These are phyloP conservation scores for Mechanitis messenoides DNA, from an alignment of 2,888 invertebrate genomes.

Conservation along the genomic window DNA sequence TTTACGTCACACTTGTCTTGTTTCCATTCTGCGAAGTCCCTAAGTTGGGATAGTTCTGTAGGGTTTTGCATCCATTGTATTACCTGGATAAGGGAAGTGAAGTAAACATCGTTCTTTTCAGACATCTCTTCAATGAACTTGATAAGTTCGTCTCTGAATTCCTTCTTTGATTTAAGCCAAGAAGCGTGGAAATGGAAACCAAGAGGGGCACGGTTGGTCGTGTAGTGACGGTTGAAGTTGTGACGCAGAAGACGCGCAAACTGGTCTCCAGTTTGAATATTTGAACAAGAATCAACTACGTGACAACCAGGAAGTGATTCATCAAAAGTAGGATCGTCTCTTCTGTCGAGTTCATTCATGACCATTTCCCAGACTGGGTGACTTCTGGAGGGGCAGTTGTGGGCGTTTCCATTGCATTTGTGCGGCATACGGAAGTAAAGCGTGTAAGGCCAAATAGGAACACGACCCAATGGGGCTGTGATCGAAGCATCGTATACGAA, in stretches of 20 bases:
- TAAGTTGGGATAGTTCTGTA: constrained; percentile 88
- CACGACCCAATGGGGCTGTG: constrained; percentile 90
- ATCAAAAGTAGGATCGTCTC: constrained; percentile 95
- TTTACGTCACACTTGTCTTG: constrained; percentile 94
- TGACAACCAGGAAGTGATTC: constrained; percentile 96
- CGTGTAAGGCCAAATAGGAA: constrained; percentile 98
- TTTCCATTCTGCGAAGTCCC: constrained; percentile 97
- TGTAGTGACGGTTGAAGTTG: constrained; percentile 96
- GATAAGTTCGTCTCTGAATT: constrained; percentile 92
- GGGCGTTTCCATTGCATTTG: constrained; percentile 95
- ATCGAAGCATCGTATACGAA: constrained; percentile 97
- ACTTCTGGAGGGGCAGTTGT: constrained; percentile 92
- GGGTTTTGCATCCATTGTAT: constrained; percentile 98
- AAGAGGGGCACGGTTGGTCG: constrained; percentile 93
- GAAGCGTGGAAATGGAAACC: constrained; percentile 96
- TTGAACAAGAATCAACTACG: constrained; percentile 95
- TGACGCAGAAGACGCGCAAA: constrained; percentile 92
- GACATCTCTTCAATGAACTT: constrained; percentile 96
- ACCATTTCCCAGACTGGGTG: constrained; percentile 98
- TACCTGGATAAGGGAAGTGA: constrained; percentile 92
- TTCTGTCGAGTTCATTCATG: constrained; percentile 94
- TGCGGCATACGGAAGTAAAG: constrained; percentile 97
- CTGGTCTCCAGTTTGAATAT: constrained; percentile 93
- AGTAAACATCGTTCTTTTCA: constrained; percentile 92
- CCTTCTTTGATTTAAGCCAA: constrained; percentile 95